phyloP scores from a whole-genome alignment of 2,113 vertebrate species.

The Cephalopholis sonnerati region DNA sequence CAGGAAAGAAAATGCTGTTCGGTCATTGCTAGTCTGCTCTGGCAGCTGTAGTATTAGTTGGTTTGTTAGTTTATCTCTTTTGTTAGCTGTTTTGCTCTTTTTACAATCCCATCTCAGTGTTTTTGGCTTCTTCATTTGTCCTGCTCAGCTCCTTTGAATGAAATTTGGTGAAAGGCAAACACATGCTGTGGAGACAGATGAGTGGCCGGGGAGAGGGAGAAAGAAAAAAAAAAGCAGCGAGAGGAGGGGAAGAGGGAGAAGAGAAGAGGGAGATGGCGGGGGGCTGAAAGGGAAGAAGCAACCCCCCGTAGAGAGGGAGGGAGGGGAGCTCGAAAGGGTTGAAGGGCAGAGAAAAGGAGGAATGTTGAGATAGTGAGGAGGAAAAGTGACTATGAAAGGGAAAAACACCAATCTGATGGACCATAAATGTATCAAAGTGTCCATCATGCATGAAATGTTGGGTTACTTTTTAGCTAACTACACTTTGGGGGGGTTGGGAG shows the following conservation, averaged over 20 bases:
- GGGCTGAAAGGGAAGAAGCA: constrained; percentile 80
- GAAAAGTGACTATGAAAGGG: constrained; percentile 58
- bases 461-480: constrained; percentile 47
- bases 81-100: constrained; percentile 43
- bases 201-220: constrained; percentile 64
- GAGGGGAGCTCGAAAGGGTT: constrained; percentile 74
- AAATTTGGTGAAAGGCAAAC: constrained; percentile 80
- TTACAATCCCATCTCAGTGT: constrained; percentile 47
- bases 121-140: constrained; percentile 48
- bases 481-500: constrained; percentile 33
- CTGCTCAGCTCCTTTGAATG: constrained; percentile 69
- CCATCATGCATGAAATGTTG: constrained; percentile 27
- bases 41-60: constrained; percentile 11
- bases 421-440: constrained; percentile 37
- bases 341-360: constrained; percentile 78
- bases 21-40: constrained; percentile 20
- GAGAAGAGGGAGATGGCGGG: constrained; percentile 70
- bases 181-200: constrained; percentile 81
- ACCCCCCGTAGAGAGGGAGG: constrained; percentile 74
- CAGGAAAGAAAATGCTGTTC: constrained; percentile 11
- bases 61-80: constrained; percentile 64
- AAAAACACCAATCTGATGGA: constrained; percentile 54
- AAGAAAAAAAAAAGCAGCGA: constrained; percentile 28
- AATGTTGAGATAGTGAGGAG: constrained; percentile 71
- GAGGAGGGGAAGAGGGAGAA: constrained; percentile 39